A percentile compares a stretch with the other conserved stretches of the same genome.
These are phyloP conservation scores for Empidonax traillii DNA, from an alignment of 2,113 vertebrate species.

Conservation along the genomic window DNA sequence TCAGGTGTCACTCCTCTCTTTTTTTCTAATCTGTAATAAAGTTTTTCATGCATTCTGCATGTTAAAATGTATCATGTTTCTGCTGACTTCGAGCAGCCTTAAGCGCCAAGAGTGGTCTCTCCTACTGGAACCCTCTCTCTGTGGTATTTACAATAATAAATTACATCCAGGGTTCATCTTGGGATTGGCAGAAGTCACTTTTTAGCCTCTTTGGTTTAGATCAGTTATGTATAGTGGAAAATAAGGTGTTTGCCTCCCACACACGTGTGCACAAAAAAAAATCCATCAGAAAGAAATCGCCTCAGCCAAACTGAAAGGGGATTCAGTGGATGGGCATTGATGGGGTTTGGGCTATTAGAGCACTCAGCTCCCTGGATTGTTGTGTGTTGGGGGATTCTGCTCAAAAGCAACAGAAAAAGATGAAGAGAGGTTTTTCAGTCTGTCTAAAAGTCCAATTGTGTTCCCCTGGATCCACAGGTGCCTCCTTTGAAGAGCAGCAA, in stretches of 20 bases:
- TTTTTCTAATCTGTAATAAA: background rate
- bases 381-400: background rate
- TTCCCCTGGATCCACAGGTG: slow-evolving; percentile 25
- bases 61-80: background rate
- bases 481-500: background rate
- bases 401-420: background rate
- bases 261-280: accelerated
- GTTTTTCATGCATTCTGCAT: background rate
- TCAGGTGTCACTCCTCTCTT: background rate
- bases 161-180: background rate
- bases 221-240: background rate
- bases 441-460: background rate
- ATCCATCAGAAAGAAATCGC: background rate
- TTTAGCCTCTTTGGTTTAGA: background rate
- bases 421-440: background rate
- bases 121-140: background rate
- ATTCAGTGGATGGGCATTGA: background rate
- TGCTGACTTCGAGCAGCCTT: background rate
- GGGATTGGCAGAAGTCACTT: background rate
- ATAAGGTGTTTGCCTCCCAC: background rate
- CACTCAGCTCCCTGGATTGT: background rate
- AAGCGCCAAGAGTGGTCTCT: background rate
- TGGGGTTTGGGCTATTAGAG: background rate
- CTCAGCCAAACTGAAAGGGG: background rate
- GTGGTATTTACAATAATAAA: background rate